Evolutionary conservation across 2,797 vertebrate species (phyloP).

Genomic region (Protonibea diacanthus): DNA sequence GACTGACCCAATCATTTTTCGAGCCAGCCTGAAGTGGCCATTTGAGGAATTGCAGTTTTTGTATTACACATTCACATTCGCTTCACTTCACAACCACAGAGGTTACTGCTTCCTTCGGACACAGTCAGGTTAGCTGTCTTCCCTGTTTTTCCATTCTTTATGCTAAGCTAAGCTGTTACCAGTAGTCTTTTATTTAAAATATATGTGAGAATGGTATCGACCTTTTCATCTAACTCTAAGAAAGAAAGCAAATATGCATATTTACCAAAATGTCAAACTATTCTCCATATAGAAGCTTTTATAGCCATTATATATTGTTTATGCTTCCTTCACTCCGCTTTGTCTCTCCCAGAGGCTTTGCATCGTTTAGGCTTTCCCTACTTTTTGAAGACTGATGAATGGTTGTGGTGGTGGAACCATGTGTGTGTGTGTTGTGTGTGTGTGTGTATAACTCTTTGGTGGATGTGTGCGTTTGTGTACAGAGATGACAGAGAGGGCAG

Average conservation of each 20-base stretch:
- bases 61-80: too few species aligned
- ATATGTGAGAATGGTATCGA: neutral
- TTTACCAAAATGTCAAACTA: neutral
- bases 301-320: neutral
- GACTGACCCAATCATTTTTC: too few species aligned
- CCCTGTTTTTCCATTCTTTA: neutral
- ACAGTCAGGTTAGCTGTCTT: neutral
- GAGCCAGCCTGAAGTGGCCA: too few species aligned
- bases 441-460: constrained; percentile 10
- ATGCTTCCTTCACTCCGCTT: neutral
- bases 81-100: too few species aligned
- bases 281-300: neutral
- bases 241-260: neutral
- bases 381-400: constrained; percentile 52
- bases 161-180: neutral
- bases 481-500: constrained; percentile 23
- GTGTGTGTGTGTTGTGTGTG: constrained; percentile 16
- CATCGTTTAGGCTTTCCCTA: constrained; percentile 48
- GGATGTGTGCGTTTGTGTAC: constrained; percentile 36
- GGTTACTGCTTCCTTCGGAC: too few species aligned
- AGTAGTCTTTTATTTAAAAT: neutral
- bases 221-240: neutral
- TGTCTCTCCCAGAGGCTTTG: neutral
- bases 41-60: too few species aligned
- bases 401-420: constrained; percentile 5